Percentiles rank a stretch among this genome's conserved stretches.
Conservation (phyloP, 2,113 vertebrate genomes). For the Grantiella picta region DNA sequence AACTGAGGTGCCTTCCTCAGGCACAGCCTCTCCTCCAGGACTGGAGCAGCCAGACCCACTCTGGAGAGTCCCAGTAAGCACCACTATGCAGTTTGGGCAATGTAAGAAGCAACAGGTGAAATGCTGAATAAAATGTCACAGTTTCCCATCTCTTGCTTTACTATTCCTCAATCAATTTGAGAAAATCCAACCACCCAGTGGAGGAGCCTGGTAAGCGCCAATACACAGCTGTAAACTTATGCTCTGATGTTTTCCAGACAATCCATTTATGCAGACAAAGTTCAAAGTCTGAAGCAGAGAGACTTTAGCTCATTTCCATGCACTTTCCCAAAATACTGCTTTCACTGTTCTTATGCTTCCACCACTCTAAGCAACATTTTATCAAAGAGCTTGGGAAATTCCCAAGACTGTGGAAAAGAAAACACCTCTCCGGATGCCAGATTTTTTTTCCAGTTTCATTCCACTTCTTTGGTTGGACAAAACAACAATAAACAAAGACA, state of each 20-base stretch:
- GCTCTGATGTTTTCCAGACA: background rate
- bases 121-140: background rate
- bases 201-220: background rate
- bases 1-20: background rate
- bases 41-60: background rate
- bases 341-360: background rate
- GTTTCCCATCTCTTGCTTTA: background rate
- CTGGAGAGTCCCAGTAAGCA: background rate
- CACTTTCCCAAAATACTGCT: background rate
- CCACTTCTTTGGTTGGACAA: background rate
- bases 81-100: background rate
- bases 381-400: background rate
- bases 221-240: background rate
- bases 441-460: background rate
- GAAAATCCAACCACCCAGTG: background rate
- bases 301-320: background rate
- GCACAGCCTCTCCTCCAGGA: background rate
- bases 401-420: background rate
- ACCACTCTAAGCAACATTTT: background rate
- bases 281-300: background rate
- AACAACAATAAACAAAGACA: background rate
- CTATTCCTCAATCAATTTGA: background rate
- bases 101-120: background rate
- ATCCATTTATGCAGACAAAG: background rate
- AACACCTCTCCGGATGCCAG: background rate